These are phyloP conservation scores for Parauchenoglanis punctatus DNA, from an alignment of 2,797 vertebrate genomes.

Conservation along the genomic window DNA sequence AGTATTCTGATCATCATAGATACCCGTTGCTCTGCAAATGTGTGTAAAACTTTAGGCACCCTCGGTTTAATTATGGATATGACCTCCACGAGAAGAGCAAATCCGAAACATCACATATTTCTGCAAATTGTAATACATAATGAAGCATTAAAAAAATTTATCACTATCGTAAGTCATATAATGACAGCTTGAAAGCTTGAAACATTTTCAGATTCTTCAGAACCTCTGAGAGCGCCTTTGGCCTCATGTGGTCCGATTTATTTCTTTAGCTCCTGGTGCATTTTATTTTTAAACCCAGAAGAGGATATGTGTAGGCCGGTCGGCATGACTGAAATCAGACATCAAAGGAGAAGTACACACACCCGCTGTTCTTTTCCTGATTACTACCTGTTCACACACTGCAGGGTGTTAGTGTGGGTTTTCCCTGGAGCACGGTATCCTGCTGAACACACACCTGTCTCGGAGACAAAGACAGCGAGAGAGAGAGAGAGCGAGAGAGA, in stretches of 20 bases:
- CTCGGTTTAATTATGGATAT: not conserved
- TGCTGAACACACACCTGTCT: constrained; percentile 41
- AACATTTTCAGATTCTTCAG: not conserved
- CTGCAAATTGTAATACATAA: not conserved
- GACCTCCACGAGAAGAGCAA: not conserved
- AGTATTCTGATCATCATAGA: not conserved
- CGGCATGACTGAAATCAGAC: constrained; percentile 29
- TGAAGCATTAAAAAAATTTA: not conserved
- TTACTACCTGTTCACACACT: constrained; percentile 27
- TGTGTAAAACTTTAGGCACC: not conserved
- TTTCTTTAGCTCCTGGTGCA: not conserved
- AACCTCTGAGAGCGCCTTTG: not conserved
- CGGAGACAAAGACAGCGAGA: not conserved
- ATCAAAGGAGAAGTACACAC: constrained; percentile 27
- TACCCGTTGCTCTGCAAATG: not conserved
- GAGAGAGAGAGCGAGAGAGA: not conserved
- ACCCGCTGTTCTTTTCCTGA: constrained; percentile 38
- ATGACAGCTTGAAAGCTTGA: not conserved
- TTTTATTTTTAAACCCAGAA: constrained; percentile 17
- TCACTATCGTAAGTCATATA: not conserved
- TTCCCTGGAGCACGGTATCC: constrained; percentile 19
- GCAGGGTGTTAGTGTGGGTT: constrained; percentile 20
- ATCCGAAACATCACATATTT: not conserved
- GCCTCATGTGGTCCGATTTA: not conserved
- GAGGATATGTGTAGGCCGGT: not conserved